Evolutionary conservation across 1,140 invertebrate genomes (phyloP).

Genomic region (Drosophila saltans): DNA sequence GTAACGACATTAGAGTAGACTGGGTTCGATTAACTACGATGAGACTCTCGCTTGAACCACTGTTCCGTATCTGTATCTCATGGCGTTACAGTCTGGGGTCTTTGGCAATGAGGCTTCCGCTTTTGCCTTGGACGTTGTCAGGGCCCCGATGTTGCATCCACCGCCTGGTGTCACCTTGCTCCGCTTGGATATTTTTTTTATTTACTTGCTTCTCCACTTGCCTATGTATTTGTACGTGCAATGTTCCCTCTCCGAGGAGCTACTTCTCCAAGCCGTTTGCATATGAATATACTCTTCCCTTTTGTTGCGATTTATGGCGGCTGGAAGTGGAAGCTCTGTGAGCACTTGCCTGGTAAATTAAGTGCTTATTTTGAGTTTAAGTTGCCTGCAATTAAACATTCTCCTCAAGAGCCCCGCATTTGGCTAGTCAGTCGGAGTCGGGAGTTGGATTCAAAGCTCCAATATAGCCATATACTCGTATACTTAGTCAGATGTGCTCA

Average conservation of each 20-base stretch:
- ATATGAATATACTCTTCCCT: constrained; percentile 19
- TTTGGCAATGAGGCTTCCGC: constrained; percentile 58
- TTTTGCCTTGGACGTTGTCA: constrained; percentile 58
- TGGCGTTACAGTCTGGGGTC: constrained; percentile 34
- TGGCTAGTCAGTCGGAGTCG: constrained; percentile 43
- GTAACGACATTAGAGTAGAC: too few species aligned
- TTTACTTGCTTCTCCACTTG: constrained; percentile 42
- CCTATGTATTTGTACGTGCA: constrained; percentile 40
- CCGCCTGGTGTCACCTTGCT: constrained; percentile 15
- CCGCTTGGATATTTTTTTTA: constrained; percentile 37
- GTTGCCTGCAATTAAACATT: constrained; percentile 74
- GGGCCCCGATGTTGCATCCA: not conserved
- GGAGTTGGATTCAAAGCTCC: constrained; percentile 5
- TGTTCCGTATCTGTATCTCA: constrained; percentile 18
- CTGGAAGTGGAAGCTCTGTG: constrained; percentile 57
- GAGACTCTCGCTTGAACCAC: too few species aligned
- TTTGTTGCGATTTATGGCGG: constrained; percentile 49
- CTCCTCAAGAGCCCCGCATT: constrained; percentile 55
- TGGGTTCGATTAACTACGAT: too few species aligned
- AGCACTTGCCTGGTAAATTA: constrained; percentile 78
- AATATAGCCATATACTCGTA: not conserved
- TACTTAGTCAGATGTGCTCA: constrained; percentile 11
- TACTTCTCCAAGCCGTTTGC: constrained; percentile 16
- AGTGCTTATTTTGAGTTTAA: constrained; percentile 80
- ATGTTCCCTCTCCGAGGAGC: constrained; percentile 31